Base-by-base conservation (phyloP, 2,797 vertebrate species). In the Dromococcyx pavoninus region DNA sequence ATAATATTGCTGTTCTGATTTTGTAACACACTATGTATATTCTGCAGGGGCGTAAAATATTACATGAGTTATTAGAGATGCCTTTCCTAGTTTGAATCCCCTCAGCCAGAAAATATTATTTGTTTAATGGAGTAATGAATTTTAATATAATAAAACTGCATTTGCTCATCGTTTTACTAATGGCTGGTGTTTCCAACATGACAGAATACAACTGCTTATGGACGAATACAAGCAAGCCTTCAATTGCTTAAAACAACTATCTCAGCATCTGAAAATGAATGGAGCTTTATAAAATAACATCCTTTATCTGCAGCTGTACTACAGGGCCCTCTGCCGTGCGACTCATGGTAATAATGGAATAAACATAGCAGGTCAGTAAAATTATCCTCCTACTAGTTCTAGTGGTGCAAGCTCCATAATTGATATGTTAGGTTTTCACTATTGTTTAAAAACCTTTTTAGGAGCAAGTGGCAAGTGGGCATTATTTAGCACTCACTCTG, bases 281-380 rank as follows among this genome's bases (percentile, higher is more conserved):
- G 61, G 53, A 15, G 66, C 50, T 87, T 86, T 51, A 6, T 4
- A 17, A 75, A 67, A n/a, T 1, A 30, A 57, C 48, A 17, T 22
- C 43, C 35, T 24, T 62, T 2, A 50, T 23, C 25, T 60, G 89
- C 86, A 79, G 88, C 67, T 97, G 88, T 94, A 60, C 88, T 33
- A 93, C 89, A 71, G 94, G 88, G 97, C 96, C 95, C 97, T 96
- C 96, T 97, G 92, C 96, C 28, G 96, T 64, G 93, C 44, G 8
- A 76, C n/a, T 12, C 37, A 71, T 12, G 84, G 9, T 15, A 79
- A 93, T 56, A 33, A 67, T 11, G n/a, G 44, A 70, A 85, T 39
- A 53, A 33, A 48, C 35, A 10, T n/a, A 76, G 58, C 51, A 57
- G 67, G 61, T 32, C 71, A 43, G n/a, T 11, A n/a, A 37, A 74